These are phyloP conservation scores for Sebastes variabilis DNA, from an alignment of 2,797 vertebrate genomes.

Conservation along the genomic window DNA sequence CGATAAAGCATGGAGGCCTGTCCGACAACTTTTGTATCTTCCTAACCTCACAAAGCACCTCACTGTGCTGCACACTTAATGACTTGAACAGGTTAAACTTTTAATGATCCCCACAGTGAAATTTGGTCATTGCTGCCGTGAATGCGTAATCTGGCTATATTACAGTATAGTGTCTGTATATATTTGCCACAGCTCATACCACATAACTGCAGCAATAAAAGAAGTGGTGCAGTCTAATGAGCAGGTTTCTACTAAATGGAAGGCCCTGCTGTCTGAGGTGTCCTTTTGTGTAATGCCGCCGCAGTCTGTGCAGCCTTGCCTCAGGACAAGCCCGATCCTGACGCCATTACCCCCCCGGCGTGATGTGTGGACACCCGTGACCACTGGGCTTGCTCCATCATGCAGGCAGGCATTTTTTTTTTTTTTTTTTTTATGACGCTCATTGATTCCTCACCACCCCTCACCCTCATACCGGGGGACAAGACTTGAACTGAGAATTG, in stretches of 20 bases:
- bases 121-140: background rate
- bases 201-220: background rate
- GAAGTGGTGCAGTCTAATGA: background rate
- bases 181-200: background rate
- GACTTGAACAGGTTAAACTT: slow-evolving; percentile 2
- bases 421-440: slow-evolving; percentile 58
- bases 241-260: background rate
- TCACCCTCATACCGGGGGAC: slow-evolving; percentile 8
- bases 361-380: slow-evolving; percentile 33
- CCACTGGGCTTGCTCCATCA: slow-evolving; percentile 45
- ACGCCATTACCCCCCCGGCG: background rate
- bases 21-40: background rate
- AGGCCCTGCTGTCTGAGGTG: background rate
- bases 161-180: background rate
- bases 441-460: slow-evolving; percentile 60
- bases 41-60: background rate
- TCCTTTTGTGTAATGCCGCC: background rate
- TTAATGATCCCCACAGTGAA: background rate
- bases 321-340: slow-evolving; percentile 27
- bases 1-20: background rate
- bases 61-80: background rate
- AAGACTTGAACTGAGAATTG: slow-evolving; percentile 61
- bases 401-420: slow-evolving; percentile 23
- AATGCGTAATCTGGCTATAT: background rate
- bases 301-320: slow-evolving; percentile 16